Evolutionary conservation across 2,797 vertebrate species (phyloP).

Genomic region (Myotis vivesi): DNA sequence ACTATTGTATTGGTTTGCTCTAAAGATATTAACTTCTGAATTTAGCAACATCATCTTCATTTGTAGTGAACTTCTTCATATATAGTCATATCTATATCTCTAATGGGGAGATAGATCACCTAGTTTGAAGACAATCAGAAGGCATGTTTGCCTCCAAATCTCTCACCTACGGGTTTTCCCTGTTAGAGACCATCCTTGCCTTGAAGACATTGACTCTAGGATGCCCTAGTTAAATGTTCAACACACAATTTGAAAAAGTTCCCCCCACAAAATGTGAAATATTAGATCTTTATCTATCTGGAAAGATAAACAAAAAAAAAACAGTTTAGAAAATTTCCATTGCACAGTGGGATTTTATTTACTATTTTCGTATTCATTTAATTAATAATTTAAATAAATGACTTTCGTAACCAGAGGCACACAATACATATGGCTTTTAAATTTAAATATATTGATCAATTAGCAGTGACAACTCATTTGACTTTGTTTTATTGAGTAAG

Average conservation of each 20-base stretch:
- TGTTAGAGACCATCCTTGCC: background rate
- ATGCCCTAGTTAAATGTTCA: background rate
- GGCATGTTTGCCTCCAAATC: background rate
- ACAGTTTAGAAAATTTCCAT: background rate
- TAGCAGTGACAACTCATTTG: background rate
- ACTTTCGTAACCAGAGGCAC: background rate
- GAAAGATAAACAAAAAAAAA: background rate
- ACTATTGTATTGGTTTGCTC: background rate
- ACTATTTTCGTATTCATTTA: background rate
- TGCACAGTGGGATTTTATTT: background rate
- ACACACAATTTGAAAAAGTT: background rate
- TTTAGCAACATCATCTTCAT: background rate
- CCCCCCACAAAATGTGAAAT: background rate
- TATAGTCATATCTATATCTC: background rate
- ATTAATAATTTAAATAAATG: background rate
- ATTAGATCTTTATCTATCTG: background rate
- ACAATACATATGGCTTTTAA: background rate
- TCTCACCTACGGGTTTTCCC: background rate
- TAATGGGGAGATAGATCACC: background rate
- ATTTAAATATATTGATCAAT: background rate
- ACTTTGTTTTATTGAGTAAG: background rate
- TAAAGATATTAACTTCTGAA: background rate
- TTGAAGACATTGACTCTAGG: background rate
- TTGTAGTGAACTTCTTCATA: background rate
- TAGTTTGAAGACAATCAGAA: background rate